Conservation (phyloP, 2,888 invertebrate genomes). For the Leptopilina myrica region DNA sequence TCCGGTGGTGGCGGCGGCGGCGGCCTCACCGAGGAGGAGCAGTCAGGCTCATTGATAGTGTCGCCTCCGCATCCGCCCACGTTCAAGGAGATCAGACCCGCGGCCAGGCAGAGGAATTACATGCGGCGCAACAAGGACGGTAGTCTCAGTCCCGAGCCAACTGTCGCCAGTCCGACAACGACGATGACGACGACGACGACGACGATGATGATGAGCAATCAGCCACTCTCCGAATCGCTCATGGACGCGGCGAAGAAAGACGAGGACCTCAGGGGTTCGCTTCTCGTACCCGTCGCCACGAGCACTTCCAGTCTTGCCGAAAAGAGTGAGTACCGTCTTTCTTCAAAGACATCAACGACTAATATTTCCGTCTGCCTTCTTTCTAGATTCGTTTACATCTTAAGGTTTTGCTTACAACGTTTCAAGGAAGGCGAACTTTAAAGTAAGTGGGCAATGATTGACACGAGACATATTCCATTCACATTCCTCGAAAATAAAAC, state of each 20-base stretch:
- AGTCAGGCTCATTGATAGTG: conserved; percentile 74
- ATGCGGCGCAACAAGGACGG: conserved; percentile 82
- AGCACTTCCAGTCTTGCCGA: conserved; percentile 60
- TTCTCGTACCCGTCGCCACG: conserved; percentile 63
- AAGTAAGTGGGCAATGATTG: not conserved
- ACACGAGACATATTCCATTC: too few relatives aligned
- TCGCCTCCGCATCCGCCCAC: conserved; percentile 73
- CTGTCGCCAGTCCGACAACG: conserved; percentile 46
- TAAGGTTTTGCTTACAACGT: not conserved
- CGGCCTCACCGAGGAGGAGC: conserved; percentile 74
- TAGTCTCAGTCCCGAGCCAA: conserved; percentile 79
- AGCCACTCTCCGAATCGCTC: conserved; percentile 59
- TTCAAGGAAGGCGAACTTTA: not conserved
- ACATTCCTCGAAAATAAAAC: too few relatives aligned
- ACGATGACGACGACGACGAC: too few relatives aligned
- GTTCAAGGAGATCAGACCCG: conserved; percentile 68
- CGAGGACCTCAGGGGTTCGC: conserved; percentile 72
- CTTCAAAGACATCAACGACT: not conserved
- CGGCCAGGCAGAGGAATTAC: conserved; percentile 80
- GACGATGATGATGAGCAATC: not conserved
- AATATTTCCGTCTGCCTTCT: not conserved
- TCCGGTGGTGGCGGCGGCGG: conserved; percentile 65
- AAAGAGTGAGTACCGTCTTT: conserved; percentile 68
- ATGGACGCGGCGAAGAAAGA: conserved; percentile 71
- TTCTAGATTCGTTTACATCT: not conserved